Base-by-base conservation (phyloP, 2,888 invertebrate species). In the Caenorhabditis panamensis region DNA sequence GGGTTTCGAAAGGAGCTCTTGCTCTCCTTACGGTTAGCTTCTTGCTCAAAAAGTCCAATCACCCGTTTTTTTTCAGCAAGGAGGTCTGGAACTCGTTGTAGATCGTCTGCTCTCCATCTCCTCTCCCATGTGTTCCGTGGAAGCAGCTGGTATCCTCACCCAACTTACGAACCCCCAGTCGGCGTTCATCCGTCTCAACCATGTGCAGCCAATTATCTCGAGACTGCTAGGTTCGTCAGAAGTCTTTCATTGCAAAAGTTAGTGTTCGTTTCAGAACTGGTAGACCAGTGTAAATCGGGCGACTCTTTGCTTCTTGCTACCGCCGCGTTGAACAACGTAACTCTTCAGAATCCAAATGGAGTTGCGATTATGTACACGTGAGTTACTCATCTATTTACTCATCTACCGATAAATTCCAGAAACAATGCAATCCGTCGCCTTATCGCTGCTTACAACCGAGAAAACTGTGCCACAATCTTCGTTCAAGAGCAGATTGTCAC, bases 401-500 rank as follows among this genome's bases (percentile, higher is more conserved):
- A 2, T 9, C 13, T 31, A 18, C 6, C 8, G 22, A 67, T 26
- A 0, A 22, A 37, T 47, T 82, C n/a, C 63, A 82, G 84, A 75
- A 75, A 85, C 54, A 86, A 89, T 75, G 86, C 86, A n/a, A 83
- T 88, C n/a, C 75, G 75, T 5, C 82, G 85, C n/a, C 61, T 88
- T 8, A 83, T 86, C 24, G 54, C 69, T 37, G 87, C 86, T 2
- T 85, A 86, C 61, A 80, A 84, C 28, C 77, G 81, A 22, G 81
- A 73, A 28, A 80, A 75, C 31, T 85, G 85, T 72, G 64, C 79
- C 16, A 88, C 85, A 22, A 82, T 88, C 18, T 89, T 90, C 71
- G 88, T 89, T 5, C 88, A 88, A 49, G 90, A 89, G 67, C 89
- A 89, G 75, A 78, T 88, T 24, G 88, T 85, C n/a, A 86, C 89